phyloP scores from a whole-genome alignment of 2,888 invertebrate genomes.

The Chloroclysta siterata region DNA sequence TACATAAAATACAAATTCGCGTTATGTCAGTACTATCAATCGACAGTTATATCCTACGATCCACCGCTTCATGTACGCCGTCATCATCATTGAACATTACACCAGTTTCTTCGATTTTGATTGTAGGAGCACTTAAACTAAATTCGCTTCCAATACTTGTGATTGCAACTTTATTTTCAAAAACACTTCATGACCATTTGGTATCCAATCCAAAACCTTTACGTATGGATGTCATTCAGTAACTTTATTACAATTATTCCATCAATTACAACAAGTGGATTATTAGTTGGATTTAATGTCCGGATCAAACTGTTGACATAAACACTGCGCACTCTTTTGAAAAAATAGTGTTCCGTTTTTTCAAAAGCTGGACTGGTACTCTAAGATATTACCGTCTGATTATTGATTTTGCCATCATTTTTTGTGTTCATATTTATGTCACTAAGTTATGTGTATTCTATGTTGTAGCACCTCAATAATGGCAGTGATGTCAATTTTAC shows the following conservation, averaged over 20 bases:
- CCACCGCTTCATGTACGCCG: constrained; percentile 25
- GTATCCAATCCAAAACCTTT: constrained; percentile 7
- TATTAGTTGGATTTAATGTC: not conserved
- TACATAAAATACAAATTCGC: not conserved
- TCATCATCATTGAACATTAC: constrained; percentile 21
- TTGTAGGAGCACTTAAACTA: constrained; percentile 14
- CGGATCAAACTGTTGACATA: not conserved
- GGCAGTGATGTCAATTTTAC: not conserved
- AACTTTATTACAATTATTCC: not conserved
- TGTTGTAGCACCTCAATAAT: not conserved
- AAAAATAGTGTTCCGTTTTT: too few species aligned
- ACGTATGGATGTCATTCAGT: constrained; percentile 9
- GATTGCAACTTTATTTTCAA: constrained; percentile 1
- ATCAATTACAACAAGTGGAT: not conserved
- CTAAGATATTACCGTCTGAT: too few species aligned
- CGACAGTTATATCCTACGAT: constrained; percentile 5
- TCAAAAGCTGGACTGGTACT: too few species aligned
- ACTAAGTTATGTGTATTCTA: not conserved
- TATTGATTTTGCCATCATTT: not conserved
- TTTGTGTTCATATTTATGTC: not conserved
- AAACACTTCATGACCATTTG: not conserved
- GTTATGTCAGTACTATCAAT: not conserved
- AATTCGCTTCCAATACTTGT: constrained; percentile 6
- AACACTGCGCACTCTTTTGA: too few species aligned
- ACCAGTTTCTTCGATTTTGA: constrained; percentile 11